Conservation (phyloP, 2,888 invertebrate species). For the Nysson spinosus region DNA sequence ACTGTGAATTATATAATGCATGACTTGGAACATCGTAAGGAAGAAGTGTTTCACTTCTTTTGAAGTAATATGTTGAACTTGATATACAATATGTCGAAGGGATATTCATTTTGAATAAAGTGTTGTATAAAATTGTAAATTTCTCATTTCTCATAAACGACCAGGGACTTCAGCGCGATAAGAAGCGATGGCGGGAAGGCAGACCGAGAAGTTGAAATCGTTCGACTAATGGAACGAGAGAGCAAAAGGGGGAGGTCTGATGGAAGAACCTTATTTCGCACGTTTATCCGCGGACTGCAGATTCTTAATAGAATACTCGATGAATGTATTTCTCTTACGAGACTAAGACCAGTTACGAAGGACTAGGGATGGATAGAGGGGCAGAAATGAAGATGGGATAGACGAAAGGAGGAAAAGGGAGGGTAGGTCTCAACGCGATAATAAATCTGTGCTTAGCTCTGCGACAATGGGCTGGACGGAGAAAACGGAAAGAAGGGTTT, state of each 20-base stretch:
- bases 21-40: too few relatives aligned
- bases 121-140: too few relatives aligned
- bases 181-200: slow-evolving; percentile 11
- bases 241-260: slow-evolving; percentile 29
- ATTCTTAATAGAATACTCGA: slow-evolving; percentile 74
- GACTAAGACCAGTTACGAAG: slow-evolving; percentile 61
- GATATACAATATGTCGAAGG: too few relatives aligned
- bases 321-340: slow-evolving; percentile 72
- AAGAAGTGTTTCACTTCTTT: too few relatives aligned
- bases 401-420: slow-evolving; percentile 25
- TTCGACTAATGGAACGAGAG: slow-evolving; percentile 62
- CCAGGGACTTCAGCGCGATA: slow-evolving; percentile 18
- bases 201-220: slow-evolving; percentile 48
- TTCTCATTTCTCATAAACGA: too few relatives aligned
- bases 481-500: slow-evolving; percentile 71
- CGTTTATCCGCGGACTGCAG: slow-evolving; percentile 69
- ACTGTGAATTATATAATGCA: too few relatives aligned
- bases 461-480: slow-evolving; percentile 67
- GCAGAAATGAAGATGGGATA: slow-evolving; percentile 16
- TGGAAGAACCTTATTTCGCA: slow-evolving; percentile 61
- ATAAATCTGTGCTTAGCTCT: slow-evolving; percentile 73
- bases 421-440: slow-evolving; percentile 64
- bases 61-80: too few relatives aligned
- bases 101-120: too few relatives aligned
- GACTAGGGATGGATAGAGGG: slow-evolving; percentile 22